A percentile compares a stretch with the other conserved stretches of the same genome.
These are phyloP conservation scores for Drosophila borealis DNA, from an alignment of 2,888 invertebrate genomes.

Conservation along the genomic window DNA sequence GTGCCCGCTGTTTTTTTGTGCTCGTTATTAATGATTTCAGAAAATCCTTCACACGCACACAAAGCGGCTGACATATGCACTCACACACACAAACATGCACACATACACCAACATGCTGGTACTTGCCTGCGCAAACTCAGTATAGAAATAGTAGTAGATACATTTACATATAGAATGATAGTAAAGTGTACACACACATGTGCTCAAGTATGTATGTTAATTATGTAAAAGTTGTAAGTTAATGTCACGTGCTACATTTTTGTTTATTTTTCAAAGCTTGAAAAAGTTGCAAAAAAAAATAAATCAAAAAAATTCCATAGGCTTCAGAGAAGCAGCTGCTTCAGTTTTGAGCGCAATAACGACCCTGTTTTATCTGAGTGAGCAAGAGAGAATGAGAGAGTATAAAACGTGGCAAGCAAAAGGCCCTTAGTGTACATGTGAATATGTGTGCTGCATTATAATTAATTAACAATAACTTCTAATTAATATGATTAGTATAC, in stretches of 20 bases:
- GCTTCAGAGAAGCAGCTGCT: constrained; percentile 32
- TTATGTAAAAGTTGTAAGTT: constrained; percentile 47
- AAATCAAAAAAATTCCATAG: constrained; percentile 7
- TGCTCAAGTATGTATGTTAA: constrained; percentile 25
- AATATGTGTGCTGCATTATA: constrained; percentile 18
- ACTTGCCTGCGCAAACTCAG: constrained; percentile 64
- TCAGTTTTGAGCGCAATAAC: constrained; percentile 25
- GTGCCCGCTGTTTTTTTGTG: constrained; percentile 26
- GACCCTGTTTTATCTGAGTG: constrained; percentile 34
- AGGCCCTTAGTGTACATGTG: constrained; percentile 1
- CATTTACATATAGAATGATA: constrained; percentile 49
- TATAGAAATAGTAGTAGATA: constrained; percentile 59
- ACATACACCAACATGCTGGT: constrained; percentile 30
- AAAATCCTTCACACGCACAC: constrained; percentile 52
- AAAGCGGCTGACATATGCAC: constrained; percentile 9
- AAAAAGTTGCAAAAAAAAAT: constrained; percentile 9
- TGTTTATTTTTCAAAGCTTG: constrained; percentile 30
- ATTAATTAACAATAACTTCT: constrained; percentile 38
- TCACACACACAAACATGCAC: constrained; percentile 19
- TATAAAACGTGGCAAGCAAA: constrained; percentile 41
- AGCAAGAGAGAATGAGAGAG: constrained; percentile 7
- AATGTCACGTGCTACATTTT: constrained; percentile 45
- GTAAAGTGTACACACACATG: constrained; percentile 43
- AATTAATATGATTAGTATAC: constrained; percentile 36
- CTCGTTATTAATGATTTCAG: constrained; percentile 36